Conservation (phyloP, 2,888 invertebrate genomes). For the Pseudoips prasinana region DNA sequence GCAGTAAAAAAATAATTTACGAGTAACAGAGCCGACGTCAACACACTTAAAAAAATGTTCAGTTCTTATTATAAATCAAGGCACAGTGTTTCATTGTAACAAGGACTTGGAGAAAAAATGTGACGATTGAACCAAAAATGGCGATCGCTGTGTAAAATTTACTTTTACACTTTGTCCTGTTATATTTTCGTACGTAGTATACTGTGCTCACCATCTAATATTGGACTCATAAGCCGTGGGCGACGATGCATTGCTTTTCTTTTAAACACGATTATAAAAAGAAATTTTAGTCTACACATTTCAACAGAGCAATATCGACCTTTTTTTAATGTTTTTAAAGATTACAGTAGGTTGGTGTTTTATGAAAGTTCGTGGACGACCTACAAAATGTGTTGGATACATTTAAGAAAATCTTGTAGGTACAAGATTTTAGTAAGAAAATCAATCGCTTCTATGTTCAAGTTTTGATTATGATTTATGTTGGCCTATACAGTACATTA, state of each 20-base stretch:
- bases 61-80: too few species aligned
- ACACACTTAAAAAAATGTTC: too few species aligned
- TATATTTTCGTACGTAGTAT: constrained; percentile 42
- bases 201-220: constrained; percentile 39
- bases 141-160: not conserved
- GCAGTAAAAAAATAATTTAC: too few species aligned
- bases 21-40: too few species aligned
- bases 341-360: not conserved
- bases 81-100: constrained; percentile 13
- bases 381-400: constrained; percentile 21
- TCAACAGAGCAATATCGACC: constrained; percentile 25
- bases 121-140: constrained; percentile 7
- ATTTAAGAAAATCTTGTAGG: constrained; percentile 15
- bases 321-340: constrained; percentile 2
- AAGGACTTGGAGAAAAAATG: constrained; percentile 12
- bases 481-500: too few species aligned
- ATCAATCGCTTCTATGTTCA: too few species aligned
- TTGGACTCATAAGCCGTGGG: constrained; percentile 42
- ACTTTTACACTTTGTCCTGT: constrained; percentile 22
- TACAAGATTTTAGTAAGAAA: too few species aligned
- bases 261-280: constrained; percentile 45
- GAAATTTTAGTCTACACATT: constrained; percentile 18
- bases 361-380: constrained; percentile 11
- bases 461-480: too few species aligned
- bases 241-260: constrained; percentile 50